Conservation (phyloP, 2,888 invertebrate genomes). For the Mythimna loreyi region DNA sequence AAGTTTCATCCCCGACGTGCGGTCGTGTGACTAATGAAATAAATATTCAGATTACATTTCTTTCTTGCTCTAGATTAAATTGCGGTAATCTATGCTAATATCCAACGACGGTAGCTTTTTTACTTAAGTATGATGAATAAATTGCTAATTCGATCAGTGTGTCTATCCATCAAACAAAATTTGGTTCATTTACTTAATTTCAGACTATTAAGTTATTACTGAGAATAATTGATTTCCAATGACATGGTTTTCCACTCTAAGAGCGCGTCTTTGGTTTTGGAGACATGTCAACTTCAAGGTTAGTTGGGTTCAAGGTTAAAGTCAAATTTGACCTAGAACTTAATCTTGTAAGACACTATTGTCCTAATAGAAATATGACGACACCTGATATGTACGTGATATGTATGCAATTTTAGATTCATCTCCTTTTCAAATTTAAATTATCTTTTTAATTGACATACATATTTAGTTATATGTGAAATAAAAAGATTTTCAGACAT, state of each 20-base stretch:
- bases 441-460: no score
- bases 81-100: constrained; percentile 1
- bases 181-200: constrained; percentile 10
- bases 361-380: background rate
- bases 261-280: constrained; percentile 1
- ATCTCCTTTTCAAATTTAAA: no score
- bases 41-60: background rate
- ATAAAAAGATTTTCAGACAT: no score
- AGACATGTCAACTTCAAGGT: background rate
- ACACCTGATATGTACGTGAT: no score
- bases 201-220: constrained; percentile 18
- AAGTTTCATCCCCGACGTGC: background rate
- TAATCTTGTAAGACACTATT: background rate
- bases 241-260: constrained; percentile 32
- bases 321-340: background rate
- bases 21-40: background rate
- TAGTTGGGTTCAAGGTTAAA: constrained; percentile 1
- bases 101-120: background rate
- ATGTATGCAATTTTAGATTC: no score
- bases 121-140: background rate
- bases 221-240: constrained; percentile 30
- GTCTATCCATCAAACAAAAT: constrained; percentile 2
- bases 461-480: no score
- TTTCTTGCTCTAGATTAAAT: background rate
- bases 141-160: constrained; percentile 1